phyloP scores from a whole-genome alignment of 2,888 invertebrate genomes.

The Aelia acuminata region DNA sequence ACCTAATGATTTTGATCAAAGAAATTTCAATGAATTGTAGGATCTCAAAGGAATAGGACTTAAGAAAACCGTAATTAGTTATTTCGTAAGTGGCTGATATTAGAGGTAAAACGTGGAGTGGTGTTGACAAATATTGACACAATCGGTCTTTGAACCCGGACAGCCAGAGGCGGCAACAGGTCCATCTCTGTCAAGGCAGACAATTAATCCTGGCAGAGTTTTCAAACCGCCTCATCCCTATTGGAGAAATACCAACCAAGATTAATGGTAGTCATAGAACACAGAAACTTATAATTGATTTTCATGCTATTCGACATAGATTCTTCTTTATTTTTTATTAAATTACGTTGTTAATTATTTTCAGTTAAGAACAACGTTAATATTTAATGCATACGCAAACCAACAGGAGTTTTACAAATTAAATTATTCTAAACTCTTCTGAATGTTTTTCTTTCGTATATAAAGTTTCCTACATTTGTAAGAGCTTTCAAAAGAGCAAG shows the following conservation, averaged over 20 bases:
- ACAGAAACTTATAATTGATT: neutral
- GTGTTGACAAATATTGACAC: conserved; percentile 37
- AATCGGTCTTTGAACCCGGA: neutral
- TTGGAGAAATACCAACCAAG: neutral
- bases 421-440: no score
- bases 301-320: neutral
- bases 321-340: neutral
- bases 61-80: neutral
- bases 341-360: neutral
- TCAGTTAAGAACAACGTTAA: neutral
- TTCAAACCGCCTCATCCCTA: neutral
- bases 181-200: conserved; percentile 35
- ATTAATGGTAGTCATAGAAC: neutral
- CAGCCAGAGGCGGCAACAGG: conserved; percentile 18
- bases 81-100: neutral
- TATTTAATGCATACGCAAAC: no score
- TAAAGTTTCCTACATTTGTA: no score
- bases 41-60: neutral
- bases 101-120: neutral
- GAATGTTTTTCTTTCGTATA: no score
- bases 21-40: neutral
- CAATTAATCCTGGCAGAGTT: conserved; percentile 42
- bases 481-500: no score
- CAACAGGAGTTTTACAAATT: no score
- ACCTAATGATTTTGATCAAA: neutral